A percentile compares a stretch with the other conserved stretches of the same genome.
Evolutionary conservation across 2,888 invertebrate genomes (phyloP).

Genomic region (Lordiphosa fenestrarum): DNA sequence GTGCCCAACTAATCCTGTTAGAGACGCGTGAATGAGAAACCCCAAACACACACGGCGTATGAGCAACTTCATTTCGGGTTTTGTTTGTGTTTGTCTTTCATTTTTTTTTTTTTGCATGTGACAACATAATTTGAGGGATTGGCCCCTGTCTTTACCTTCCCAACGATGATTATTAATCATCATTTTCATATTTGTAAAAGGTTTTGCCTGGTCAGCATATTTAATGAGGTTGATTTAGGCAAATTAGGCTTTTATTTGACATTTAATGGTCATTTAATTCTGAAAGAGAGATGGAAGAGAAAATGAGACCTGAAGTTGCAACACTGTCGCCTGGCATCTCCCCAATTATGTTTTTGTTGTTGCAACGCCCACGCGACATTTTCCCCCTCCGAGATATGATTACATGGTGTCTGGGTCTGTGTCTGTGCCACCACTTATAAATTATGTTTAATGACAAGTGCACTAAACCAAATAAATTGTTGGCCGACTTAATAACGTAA

Average conservation of each 20-base stretch:
- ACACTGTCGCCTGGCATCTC: constrained; percentile 11
- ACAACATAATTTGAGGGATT: constrained; percentile 71
- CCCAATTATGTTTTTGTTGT: constrained; percentile 24
- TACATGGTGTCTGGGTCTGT: constrained; percentile 29
- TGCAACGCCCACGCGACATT: constrained; percentile 34
- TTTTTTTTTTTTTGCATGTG: constrained; percentile 53
- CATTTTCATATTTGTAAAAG: constrained; percentile 34
- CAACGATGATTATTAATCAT: constrained; percentile 60
- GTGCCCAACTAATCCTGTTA: constrained; percentile 67
- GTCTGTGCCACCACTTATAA: constrained; percentile 46
- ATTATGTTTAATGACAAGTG: constrained; percentile 74
- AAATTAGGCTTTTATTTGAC: constrained; percentile 61
- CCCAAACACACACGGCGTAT: constrained; percentile 36
- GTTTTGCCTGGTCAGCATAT: constrained; percentile 57
- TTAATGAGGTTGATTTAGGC: constrained; percentile 68
- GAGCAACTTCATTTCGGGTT: constrained; percentile 26
- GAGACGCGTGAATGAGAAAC: constrained; percentile 60
- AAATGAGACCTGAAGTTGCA: constrained; percentile 15
- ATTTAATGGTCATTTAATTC: constrained; percentile 63
- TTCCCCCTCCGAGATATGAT: constrained; percentile 31
- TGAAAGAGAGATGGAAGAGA: not conserved
- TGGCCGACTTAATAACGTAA: constrained; percentile 59
- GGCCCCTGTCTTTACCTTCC: constrained; percentile 28
- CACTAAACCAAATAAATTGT: constrained; percentile 71
- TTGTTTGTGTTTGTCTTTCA: not conserved